Percentiles rank a stretch among this genome's conserved stretches.
phyloP scores from a whole-genome alignment of 1,140 invertebrate genomes.

The Drosophila ohnishii region DNA sequence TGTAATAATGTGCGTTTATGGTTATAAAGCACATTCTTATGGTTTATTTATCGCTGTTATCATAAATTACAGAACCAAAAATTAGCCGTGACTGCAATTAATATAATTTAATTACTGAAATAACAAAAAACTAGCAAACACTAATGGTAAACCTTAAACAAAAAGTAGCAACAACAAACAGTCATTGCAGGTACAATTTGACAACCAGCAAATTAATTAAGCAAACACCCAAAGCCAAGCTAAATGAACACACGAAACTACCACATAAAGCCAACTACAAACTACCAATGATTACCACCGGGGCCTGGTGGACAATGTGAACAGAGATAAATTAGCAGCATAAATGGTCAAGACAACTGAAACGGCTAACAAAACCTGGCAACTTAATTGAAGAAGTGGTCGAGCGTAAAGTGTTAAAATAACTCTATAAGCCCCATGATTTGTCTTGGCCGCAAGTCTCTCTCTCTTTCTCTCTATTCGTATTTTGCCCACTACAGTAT shows the following conservation, averaged over 20 bases:
- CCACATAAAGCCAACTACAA: constrained; percentile 29
- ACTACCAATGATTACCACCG: constrained; percentile 31
- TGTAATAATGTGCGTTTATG: not conserved
- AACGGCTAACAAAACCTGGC: constrained; percentile 50
- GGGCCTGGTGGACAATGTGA: constrained; percentile 33
- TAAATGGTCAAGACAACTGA: constrained; percentile 64
- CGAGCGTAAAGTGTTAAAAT: constrained; percentile 50
- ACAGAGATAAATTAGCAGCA: constrained; percentile 72
- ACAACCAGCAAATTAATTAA: constrained; percentile 74
- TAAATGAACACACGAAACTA: constrained; percentile 54
- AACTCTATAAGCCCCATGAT: constrained; percentile 47
- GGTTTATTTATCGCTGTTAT: constrained; percentile 8
- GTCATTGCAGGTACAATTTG: constrained; percentile 39
- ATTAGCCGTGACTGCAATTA: constrained; percentile 39
- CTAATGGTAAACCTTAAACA: constrained; percentile 16
- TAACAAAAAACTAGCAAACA: constrained; percentile 20
- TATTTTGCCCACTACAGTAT: constrained; percentile 37
- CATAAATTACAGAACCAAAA: constrained; percentile 18
- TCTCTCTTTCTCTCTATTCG: constrained; percentile 8
- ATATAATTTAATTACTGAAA: constrained; percentile 47
- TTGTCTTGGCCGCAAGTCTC: constrained; percentile 37
- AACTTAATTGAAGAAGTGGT: constrained; percentile 74
- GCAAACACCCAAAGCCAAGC: constrained; percentile 60
- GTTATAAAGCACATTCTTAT: not conserved
- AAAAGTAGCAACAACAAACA: constrained; percentile 24